phyloP scores from a whole-genome alignment of 2,888 invertebrate genomes.

The Melipona beecheii region DNA sequence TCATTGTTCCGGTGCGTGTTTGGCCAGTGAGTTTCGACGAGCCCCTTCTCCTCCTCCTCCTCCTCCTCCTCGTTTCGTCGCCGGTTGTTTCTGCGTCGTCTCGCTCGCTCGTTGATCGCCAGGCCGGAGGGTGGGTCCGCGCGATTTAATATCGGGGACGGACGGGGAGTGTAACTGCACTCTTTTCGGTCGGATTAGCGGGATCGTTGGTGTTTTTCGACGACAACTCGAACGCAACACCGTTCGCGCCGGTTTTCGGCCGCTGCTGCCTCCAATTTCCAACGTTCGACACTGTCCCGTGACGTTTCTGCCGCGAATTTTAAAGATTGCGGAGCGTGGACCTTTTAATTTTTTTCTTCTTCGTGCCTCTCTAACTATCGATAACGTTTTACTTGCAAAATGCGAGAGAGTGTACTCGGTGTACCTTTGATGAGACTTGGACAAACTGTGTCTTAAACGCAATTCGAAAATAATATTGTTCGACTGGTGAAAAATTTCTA shows the following conservation, averaged over 20 bases:
- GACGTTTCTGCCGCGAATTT: background rate
- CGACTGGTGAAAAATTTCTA: too few species aligned
- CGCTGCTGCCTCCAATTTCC: background rate
- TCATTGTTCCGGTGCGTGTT: constrained; percentile 41
- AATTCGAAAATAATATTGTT: too few species aligned
- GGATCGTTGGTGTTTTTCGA: constrained; percentile 20
- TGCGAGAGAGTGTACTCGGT: too few species aligned
- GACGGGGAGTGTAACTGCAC: background rate
- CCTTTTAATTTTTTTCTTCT: too few species aligned
- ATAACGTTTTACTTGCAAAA: too few species aligned
- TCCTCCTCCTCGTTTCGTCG: background rate
- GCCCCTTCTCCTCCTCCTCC: background rate
- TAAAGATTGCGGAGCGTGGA: background rate
- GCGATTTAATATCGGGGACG: constrained; percentile 24
- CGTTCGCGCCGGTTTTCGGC: constrained; percentile 14
- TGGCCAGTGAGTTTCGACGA: constrained; percentile 7
- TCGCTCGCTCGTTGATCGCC: constrained; percentile 31
- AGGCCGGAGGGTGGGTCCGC: background rate
- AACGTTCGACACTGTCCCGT: background rate
- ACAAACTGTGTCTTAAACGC: too few species aligned
- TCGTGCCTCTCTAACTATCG: too few species aligned
- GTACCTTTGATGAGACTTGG: too few species aligned
- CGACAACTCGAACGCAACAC: background rate
- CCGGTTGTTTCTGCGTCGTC: background rate
- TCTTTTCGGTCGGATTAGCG: constrained; percentile 19